Conservation (phyloP, 2,797 vertebrate species). For the Crenuchus spilurus region DNA sequence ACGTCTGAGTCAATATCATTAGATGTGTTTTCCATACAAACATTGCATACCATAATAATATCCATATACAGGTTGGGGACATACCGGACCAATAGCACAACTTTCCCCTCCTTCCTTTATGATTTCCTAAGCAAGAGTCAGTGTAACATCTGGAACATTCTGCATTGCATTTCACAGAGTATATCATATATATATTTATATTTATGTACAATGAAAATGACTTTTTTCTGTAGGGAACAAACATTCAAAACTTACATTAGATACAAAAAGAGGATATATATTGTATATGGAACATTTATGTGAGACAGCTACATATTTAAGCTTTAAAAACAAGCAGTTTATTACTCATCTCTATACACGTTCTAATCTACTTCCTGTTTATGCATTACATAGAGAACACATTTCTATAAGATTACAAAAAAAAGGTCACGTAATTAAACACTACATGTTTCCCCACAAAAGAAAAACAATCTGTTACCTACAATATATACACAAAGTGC, state of each 20-base stretch:
- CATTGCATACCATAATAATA: constrained; percentile 11
- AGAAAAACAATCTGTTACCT: constrained; percentile 75
- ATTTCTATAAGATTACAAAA: constrained; percentile 78
- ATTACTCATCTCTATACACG: constrained; percentile 72
- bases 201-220: constrained; percentile 81
- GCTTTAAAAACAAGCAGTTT: constrained; percentile 74
- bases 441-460: constrained; percentile 62
- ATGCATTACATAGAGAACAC: constrained; percentile 69
- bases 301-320: constrained; percentile 77
- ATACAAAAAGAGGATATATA: constrained; percentile 79
- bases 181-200: constrained; percentile 75
- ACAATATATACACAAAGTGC: constrained; percentile 93
- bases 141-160: constrained; percentile 64
- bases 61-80: constrained; percentile 6
- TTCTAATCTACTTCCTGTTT: constrained; percentile 72
- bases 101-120: neutral
- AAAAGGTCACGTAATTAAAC: constrained; percentile 75
- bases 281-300: constrained; percentile 74
- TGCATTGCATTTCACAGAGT: constrained; percentile 74
- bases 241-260: constrained; percentile 82
- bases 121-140: constrained; percentile 54
- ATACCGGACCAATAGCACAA: neutral
- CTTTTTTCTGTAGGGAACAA: constrained; percentile 74
- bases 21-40: neutral
- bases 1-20: neutral